phyloP scores from a whole-genome alignment of 1,140 invertebrate genomes.

The Apis dorsata region DNA sequence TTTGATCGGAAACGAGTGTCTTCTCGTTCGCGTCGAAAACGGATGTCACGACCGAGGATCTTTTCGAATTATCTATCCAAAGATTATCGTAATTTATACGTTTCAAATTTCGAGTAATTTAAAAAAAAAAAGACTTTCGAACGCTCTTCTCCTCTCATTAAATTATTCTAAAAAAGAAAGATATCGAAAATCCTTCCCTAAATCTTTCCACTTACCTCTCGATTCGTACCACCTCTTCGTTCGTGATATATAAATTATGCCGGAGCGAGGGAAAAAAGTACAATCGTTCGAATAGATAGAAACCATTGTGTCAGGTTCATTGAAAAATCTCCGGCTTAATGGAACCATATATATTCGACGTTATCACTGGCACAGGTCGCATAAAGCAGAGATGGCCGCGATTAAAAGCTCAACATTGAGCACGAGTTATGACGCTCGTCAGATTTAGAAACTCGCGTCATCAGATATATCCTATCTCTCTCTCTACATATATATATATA shows the following conservation, averaged over 20 bases:
- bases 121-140: too few species aligned
- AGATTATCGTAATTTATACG: too few species aligned
- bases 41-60: background rate
- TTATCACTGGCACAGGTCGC: background rate
- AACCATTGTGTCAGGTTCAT: background rate
- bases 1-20: background rate
- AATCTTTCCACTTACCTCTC: background rate
- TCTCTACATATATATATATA: too few species aligned
- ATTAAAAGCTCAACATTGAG: slow-evolving; percentile 9
- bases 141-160: too few species aligned
- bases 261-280: background rate
- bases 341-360: background rate
- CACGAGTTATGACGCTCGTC: slow-evolving; percentile 14
- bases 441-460: background rate
- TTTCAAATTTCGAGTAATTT: too few species aligned
- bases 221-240: background rate
- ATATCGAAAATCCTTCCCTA: too few species aligned
- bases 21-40: background rate
- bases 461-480: background rate
- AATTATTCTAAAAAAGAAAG: too few species aligned
- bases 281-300: background rate
- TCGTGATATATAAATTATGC: background rate
- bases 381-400: background rate
- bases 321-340: background rate
- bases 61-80: too few species aligned